Conservation (phyloP, 1,140 invertebrate genomes). For the Drosophila varians region DNA sequence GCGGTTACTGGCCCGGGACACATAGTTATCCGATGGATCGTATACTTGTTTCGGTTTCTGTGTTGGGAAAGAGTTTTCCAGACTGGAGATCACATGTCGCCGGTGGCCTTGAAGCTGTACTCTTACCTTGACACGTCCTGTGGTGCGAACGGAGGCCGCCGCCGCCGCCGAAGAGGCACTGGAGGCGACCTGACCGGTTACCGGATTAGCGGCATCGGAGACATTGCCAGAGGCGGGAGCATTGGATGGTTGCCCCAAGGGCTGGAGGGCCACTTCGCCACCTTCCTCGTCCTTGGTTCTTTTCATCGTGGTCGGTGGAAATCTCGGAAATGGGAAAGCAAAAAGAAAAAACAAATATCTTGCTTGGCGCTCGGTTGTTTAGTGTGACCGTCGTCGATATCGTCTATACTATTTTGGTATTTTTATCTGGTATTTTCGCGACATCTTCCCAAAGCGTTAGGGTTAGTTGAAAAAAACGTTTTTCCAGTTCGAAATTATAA, state of each 20-base stretch:
- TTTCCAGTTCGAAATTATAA: background rate
- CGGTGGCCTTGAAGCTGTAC: background rate
- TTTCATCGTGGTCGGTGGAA: constrained; percentile 41
- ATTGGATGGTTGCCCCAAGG: constrained; percentile 14
- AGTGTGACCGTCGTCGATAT: constrained; percentile 9
- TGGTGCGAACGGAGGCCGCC: constrained; percentile 63
- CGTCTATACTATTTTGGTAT: background rate
- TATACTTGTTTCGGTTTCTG: constrained; percentile 87
- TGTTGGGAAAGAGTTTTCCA: background rate
- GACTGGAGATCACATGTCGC: background rate
- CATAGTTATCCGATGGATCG: constrained; percentile 89
- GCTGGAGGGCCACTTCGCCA: constrained; percentile 21
- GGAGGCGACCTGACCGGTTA: background rate
- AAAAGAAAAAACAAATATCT: constrained; percentile 36
- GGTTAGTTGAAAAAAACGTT: background rate
- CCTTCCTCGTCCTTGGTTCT: constrained; percentile 54
- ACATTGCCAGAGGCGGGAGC: constrained; percentile 33
- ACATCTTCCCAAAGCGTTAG: background rate
- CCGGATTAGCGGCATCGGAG: constrained; percentile 28
- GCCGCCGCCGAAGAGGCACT: background rate
- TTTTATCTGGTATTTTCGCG: background rate
- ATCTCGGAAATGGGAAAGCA: constrained; percentile 4
- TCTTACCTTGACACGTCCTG: constrained; percentile 75
- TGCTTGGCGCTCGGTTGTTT: constrained; percentile 26
- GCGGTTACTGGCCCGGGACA: constrained; percentile 84